A percentile compares a stretch with the other conserved stretches of the same genome.
Conservation (phyloP, 2,888 invertebrate species). For the Limnephilus marmoratus region DNA sequence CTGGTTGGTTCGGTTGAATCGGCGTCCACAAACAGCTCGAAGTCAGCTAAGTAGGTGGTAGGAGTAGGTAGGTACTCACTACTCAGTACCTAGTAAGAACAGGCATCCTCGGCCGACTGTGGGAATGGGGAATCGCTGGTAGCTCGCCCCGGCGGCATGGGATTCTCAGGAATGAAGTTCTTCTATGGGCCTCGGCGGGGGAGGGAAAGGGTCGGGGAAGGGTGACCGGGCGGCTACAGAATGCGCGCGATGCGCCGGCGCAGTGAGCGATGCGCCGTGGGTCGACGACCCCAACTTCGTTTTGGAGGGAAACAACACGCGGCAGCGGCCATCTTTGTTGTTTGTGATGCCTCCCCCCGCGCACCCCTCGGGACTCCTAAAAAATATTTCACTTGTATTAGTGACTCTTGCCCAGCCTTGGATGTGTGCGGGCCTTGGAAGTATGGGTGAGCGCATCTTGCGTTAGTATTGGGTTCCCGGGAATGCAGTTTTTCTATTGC, state of each 20-base stretch:
- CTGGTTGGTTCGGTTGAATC: neutral
- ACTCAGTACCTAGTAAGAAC: neutral
- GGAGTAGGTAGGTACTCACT: neutral
- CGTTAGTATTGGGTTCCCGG: slow-evolving; percentile 39
- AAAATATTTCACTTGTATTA: slow-evolving; percentile 34
- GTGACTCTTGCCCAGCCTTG: slow-evolving; percentile 45
- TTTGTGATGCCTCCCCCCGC: slow-evolving; percentile 53
- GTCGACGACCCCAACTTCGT: slow-evolving; percentile 61
- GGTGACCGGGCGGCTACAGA: slow-evolving; percentile 40
- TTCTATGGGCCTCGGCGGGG: slow-evolving; percentile 15
- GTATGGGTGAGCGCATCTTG: slow-evolving; percentile 49
- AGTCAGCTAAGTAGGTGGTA: neutral
- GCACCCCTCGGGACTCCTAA: slow-evolving; percentile 23
- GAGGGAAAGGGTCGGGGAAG: slow-evolving; percentile 13
- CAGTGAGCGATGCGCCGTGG: slow-evolving; percentile 56
- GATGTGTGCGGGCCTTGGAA: slow-evolving; percentile 44
- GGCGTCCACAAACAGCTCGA: neutral
- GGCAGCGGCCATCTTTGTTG: slow-evolving; percentile 61
- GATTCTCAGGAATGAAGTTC: slow-evolving; percentile 49
- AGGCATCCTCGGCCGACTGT: slow-evolving; percentile 25
- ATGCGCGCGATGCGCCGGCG: slow-evolving; percentile 62
- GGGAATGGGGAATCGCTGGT: slow-evolving; percentile 29
- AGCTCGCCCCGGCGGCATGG: slow-evolving; percentile 21
- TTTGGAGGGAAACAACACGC: slow-evolving; percentile 65
- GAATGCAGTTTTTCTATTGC: slow-evolving; percentile 55